Conservation (phyloP, 2,113 vertebrate species). For the Pheucticus melanocephalus region DNA sequence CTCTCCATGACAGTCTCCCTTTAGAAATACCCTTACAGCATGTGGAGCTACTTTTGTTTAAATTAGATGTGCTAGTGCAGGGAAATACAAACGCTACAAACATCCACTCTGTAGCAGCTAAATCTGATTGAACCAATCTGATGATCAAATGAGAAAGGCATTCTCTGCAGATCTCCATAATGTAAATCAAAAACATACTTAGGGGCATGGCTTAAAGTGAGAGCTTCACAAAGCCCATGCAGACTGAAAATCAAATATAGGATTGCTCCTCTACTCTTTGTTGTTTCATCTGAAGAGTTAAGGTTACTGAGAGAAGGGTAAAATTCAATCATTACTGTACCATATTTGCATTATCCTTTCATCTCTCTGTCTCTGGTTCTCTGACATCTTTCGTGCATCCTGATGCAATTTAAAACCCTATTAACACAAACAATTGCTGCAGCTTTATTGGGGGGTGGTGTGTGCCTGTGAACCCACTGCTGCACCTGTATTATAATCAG, state of each 20-base stretch:
- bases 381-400: not conserved
- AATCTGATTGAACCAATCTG: not conserved
- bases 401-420: not conserved
- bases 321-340: not conserved
- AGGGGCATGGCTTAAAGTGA: not conserved
- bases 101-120: not conserved
- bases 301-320: not conserved
- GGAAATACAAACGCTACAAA: not conserved
- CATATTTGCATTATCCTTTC: not conserved
- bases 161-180: not conserved
- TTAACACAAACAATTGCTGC: not conserved
- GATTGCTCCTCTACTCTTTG: not conserved
- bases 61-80: not conserved
- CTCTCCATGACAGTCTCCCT: not conserved
- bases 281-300: not conserved
- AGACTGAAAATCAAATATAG: not conserved
- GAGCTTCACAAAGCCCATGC: not conserved
- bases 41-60: not conserved
- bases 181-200: not conserved
- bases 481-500: constrained; percentile 28
- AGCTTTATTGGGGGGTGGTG: not conserved
- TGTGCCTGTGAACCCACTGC: not conserved
- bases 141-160: not conserved
- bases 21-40: not conserved
- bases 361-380: not conserved